Conservation (phyloP, 1,140 invertebrate species). For the Adoxophyes honmai region DNA sequence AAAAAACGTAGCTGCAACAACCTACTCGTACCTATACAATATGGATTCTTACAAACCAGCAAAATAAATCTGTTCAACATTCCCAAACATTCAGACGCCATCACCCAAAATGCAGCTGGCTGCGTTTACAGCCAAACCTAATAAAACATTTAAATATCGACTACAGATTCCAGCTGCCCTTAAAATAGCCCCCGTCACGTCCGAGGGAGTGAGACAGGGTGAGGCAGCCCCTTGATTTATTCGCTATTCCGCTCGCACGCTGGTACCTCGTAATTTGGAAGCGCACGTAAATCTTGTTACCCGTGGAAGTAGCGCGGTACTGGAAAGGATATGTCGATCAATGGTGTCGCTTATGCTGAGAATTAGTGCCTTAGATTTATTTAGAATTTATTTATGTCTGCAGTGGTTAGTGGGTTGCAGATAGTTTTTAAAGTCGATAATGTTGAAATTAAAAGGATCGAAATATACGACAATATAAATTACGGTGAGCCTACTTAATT, state of each 20-base stretch:
- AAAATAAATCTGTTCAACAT: too few relatives aligned
- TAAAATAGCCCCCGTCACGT: slow-evolving; percentile 29
- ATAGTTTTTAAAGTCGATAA: too few relatives aligned
- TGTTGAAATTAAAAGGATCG: too few relatives aligned
- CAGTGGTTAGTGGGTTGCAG: too few relatives aligned
- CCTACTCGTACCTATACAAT: too few relatives aligned
- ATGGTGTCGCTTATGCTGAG: background rate
- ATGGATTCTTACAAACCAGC: too few relatives aligned
- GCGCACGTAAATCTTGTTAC: slow-evolving; percentile 38
- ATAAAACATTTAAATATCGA: slow-evolving; percentile 29
- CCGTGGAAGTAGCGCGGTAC: slow-evolving; percentile 14
- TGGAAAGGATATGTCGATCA: slow-evolving; percentile 18
- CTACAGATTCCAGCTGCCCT: slow-evolving; percentile 14
- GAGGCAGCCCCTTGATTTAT: slow-evolving; percentile 31
- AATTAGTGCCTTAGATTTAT: too few relatives aligned
- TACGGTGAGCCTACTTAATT: too few relatives aligned
- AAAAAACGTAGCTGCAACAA: too few relatives aligned
- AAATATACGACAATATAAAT: too few relatives aligned
- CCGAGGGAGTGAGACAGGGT: slow-evolving; percentile 28
- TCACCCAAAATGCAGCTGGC: background rate
- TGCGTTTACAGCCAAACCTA: slow-evolving; percentile 9
- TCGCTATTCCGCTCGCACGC: slow-evolving; percentile 25
- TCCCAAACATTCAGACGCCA: too few relatives aligned
- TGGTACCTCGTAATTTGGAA: slow-evolving; percentile 32
- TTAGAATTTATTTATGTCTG: background rate